These are phyloP conservation scores for Sarcophaga rosellei DNA, from an alignment of 2,888 invertebrate species.

Conservation along the genomic window DNA sequence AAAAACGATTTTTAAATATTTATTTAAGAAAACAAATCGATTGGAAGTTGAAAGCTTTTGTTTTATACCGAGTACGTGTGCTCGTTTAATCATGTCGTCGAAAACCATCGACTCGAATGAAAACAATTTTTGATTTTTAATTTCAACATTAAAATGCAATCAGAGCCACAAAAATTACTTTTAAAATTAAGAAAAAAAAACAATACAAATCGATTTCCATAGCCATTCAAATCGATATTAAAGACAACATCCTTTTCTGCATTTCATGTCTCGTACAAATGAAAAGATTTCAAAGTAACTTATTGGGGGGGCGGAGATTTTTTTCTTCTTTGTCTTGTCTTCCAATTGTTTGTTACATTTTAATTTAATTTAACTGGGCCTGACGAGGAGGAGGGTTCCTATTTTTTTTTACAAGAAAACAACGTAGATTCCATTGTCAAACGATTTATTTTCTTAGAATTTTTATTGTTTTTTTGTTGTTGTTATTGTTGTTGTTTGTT, in stretches of 20 bases:
- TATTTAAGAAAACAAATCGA: constrained; percentile 59
- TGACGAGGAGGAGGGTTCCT: neutral
- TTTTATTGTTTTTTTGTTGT: constrained; percentile 46
- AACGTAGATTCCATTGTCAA: neutral
- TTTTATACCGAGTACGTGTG: constrained; percentile 73
- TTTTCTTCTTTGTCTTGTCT: neutral
- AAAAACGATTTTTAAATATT: neutral
- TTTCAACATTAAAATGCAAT: constrained; percentile 80
- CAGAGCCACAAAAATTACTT: constrained; percentile 72
- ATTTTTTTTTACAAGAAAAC: neutral
- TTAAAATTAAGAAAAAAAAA: constrained; percentile 29
- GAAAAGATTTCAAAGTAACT: no score
- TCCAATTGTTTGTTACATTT: constrained; percentile 14
- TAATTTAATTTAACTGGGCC: constrained; percentile 13
- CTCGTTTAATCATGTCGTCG: constrained; percentile 62
- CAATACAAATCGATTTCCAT: neutral
- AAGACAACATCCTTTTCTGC: constrained; percentile 48
- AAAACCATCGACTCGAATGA: constrained; percentile 11
- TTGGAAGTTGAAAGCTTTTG: constrained; percentile 54
- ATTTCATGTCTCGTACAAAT: constrained; percentile 5
- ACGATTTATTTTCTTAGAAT: constrained; percentile 42
- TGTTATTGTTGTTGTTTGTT: neutral
- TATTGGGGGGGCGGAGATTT: no score
- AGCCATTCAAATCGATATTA: neutral
- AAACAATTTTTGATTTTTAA: constrained; percentile 76